Conservation (phyloP, 92 coral and sea anemone species). For the Nematostella vectensis region DNA sequence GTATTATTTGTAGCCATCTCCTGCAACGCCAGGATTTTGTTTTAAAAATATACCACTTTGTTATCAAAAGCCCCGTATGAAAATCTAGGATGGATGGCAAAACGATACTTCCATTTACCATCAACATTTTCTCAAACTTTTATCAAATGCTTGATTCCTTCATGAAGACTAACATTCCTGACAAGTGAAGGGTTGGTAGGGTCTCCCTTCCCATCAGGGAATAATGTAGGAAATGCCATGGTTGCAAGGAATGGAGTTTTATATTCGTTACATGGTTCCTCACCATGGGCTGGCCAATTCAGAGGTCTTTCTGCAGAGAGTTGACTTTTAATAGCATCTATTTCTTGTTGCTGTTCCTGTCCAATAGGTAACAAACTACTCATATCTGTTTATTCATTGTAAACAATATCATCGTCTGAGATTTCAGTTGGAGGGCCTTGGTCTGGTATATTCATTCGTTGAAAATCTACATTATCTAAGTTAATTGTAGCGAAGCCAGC, state of each 20-base stretch:
- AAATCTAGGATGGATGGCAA: slow-evolving; percentile 53
- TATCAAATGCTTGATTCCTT: slow-evolving; percentile 27
- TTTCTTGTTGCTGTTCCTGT: slow-evolving; percentile 51
- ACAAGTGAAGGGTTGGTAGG: slow-evolving; percentile 28
- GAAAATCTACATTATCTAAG: too few species aligned
- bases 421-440: slow-evolving; percentile 37
- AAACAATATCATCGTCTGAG: slow-evolving; percentile 41
- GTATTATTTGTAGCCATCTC: slow-evolving; percentile 50
- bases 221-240: slow-evolving; percentile 57
- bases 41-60: slow-evolving; percentile 42
- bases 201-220: slow-evolving; percentile 65
- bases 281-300: slow-evolving; percentile 39
- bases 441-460: slow-evolving; percentile 28
- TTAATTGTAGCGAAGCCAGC: too few species aligned
- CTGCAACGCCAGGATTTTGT: slow-evolving; percentile 44
- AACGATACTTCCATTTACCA: slow-evolving; percentile 38
- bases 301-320: slow-evolving; percentile 43
- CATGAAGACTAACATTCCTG: slow-evolving; percentile 34
- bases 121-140: slow-evolving; percentile 38
- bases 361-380: slow-evolving; percentile 64
- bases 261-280: slow-evolving; percentile 53
- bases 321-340: slow-evolving; percentile 38
- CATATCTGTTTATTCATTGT: slow-evolving; percentile 45
- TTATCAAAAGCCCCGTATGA: slow-evolving; percentile 60
- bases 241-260: slow-evolving; percentile 45